Evolutionary conservation across 2,113 vertebrate genomes (phyloP).

Genomic region (Apodemus sylvaticus): DNA sequence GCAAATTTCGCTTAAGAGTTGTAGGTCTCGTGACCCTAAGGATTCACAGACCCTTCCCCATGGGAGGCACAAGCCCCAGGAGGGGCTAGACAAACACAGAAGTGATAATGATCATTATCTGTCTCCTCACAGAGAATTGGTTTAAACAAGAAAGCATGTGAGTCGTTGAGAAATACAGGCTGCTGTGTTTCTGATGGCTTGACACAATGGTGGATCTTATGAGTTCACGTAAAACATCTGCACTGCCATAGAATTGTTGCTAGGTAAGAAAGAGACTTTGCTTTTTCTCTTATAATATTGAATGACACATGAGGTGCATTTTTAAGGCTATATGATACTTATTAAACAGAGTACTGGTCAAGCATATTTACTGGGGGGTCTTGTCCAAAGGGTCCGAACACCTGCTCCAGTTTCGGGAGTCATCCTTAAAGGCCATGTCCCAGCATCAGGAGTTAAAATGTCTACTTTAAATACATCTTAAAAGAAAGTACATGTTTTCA

Average conservation of each 20-base stretch:
- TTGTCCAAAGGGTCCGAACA: background rate
- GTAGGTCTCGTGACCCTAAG: background rate
- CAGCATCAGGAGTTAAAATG: background rate
- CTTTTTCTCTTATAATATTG: background rate
- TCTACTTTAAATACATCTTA: background rate
- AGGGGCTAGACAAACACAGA: background rate
- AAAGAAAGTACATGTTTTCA: background rate
- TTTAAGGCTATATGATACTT: background rate
- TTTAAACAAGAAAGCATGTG: background rate
- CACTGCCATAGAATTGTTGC: background rate
- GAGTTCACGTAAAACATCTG: background rate
- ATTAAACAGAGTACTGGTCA: background rate
- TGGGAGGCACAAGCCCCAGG: background rate
- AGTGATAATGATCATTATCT: background rate
- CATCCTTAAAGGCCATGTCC: background rate
- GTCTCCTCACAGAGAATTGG: background rate
- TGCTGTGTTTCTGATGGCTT: background rate
- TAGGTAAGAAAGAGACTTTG: background rate
- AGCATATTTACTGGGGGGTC: background rate
- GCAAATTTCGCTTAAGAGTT: background rate
- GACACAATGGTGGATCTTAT: too few species aligned
- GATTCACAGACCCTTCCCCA: background rate
- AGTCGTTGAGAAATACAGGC: background rate
- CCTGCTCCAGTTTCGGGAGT: background rate
- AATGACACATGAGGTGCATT: background rate